phyloP scores from a whole-genome alignment of 2,888 invertebrate genomes.

The Coelinius sp. region DNA sequence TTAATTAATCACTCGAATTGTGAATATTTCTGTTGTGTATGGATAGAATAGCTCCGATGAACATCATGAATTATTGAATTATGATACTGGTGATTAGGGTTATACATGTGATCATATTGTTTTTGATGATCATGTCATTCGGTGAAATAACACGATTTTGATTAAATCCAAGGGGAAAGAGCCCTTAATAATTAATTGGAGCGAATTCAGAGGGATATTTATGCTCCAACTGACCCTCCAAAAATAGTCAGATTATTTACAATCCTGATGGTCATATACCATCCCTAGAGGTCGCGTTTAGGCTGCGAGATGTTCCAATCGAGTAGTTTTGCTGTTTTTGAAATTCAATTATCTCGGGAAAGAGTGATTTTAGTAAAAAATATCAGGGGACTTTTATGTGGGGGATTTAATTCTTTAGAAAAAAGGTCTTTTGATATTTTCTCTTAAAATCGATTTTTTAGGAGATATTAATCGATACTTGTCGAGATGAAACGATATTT shows the following conservation, averaged over 20 bases:
- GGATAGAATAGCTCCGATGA: neutral
- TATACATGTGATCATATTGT: neutral
- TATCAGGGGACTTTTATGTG: too few species aligned
- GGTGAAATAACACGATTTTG: neutral
- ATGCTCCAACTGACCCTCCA: constrained; percentile 57
- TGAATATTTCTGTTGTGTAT: too few species aligned
- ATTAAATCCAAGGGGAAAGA: neutral
- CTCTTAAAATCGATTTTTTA: too few species aligned
- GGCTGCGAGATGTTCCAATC: constrained; percentile 25
- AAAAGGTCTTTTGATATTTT: too few species aligned
- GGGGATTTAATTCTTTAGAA: too few species aligned
- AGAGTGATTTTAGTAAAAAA: too few species aligned
- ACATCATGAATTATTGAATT: too few species aligned
- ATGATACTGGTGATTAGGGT: too few species aligned
- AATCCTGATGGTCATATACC: constrained; percentile 29
- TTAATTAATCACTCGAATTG: neutral
- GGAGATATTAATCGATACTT: too few species aligned
- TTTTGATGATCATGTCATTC: too few species aligned
- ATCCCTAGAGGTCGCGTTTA: constrained; percentile 39
- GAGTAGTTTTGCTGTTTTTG: neutral
- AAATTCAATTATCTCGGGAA: too few species aligned
- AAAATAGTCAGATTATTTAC: constrained; percentile 54
- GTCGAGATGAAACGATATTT: too few species aligned
- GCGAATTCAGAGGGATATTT: neutral
- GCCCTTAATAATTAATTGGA: neutral